Evolutionary conservation across 2,888 invertebrate species (phyloP).

Genomic region (Actias luna): DNA sequence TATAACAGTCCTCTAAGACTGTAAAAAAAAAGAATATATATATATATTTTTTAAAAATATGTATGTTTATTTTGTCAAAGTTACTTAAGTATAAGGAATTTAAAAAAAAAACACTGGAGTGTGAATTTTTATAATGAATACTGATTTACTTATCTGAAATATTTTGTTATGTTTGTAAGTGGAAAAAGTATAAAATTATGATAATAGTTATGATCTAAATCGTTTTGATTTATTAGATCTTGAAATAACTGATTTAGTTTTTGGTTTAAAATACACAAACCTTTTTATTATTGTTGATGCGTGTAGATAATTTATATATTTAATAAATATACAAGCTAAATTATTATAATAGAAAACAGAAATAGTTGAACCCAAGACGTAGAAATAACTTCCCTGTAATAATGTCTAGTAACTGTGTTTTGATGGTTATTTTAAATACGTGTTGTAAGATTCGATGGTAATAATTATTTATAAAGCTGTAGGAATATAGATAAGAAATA

Average conservation of each 20-base stretch:
- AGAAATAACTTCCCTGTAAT: neutral
- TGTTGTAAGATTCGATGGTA: conserved; percentile 38
- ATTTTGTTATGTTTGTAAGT: neutral
- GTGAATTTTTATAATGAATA: neutral
- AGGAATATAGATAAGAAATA: neutral
- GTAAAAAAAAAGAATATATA: no score
- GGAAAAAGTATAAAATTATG: no score
- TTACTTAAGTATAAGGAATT: neutral
- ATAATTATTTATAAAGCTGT: neutral
- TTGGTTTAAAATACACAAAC: neutral
- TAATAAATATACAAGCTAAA: neutral
- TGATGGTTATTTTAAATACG: conserved; percentile 56
- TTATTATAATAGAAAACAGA: neutral
- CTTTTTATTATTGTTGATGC: neutral
- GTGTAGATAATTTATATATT: neutral
- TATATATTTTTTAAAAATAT: no score
- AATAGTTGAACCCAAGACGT: neutral
- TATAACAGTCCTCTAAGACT: neutral
- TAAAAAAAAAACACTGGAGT: neutral
- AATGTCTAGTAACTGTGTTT: neutral
- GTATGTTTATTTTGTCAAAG: neutral
- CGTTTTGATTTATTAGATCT: no score
- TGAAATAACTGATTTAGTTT: neutral
- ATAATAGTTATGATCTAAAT: no score
- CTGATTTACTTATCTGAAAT: neutral